Percentiles rank a stretch among this genome's conserved stretches.
phyloP scores from a whole-genome alignment of 2,113 vertebrate species.

The Clinocottus analis region DNA sequence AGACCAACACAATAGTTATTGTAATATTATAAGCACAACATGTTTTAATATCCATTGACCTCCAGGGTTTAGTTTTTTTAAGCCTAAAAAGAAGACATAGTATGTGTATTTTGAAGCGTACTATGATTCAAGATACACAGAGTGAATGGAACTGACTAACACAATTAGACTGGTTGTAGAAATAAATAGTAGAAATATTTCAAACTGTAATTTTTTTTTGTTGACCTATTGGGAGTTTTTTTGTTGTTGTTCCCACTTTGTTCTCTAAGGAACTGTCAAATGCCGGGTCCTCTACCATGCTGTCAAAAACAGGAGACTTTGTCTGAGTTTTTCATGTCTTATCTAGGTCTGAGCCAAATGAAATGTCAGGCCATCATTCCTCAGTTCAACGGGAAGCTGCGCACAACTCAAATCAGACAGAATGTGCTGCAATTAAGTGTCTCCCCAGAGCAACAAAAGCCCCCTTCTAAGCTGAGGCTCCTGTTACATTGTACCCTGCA shows the following conservation, averaged over 20 bases:
- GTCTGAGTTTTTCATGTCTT: conserved; percentile 67
- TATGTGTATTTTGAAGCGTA: too few relatives aligned
- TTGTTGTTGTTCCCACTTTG: conserved; percentile 39
- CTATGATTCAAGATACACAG: too few relatives aligned
- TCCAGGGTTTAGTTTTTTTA: neutral
- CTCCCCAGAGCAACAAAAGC: conserved; percentile 61
- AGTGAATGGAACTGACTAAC: too few relatives aligned
- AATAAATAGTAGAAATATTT: conserved; percentile 15
- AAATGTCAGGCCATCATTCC: conserved; percentile 60
- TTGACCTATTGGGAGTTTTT: conserved; percentile 16
- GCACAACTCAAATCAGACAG: conserved; percentile 39
- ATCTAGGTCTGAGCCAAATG: conserved; percentile 54
- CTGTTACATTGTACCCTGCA: conserved; percentile 55
- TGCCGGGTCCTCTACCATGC: conserved; percentile 1
- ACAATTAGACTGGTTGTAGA: neutral
- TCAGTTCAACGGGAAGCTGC: conserved; percentile 37
- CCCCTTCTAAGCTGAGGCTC: conserved; percentile 51
- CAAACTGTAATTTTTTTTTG: conserved; percentile 7
- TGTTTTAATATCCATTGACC: neutral
- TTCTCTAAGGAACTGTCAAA: conserved; percentile 33
- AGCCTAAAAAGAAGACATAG: neutral
- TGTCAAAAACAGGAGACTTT: conserved; percentile 46
- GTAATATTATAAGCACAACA: neutral
- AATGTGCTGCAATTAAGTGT: conserved; percentile 67
- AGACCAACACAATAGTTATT: neutral